phyloP scores from a whole-genome alignment of 2,797 vertebrate genomes.

The Mastacembelus armatus region DNA sequence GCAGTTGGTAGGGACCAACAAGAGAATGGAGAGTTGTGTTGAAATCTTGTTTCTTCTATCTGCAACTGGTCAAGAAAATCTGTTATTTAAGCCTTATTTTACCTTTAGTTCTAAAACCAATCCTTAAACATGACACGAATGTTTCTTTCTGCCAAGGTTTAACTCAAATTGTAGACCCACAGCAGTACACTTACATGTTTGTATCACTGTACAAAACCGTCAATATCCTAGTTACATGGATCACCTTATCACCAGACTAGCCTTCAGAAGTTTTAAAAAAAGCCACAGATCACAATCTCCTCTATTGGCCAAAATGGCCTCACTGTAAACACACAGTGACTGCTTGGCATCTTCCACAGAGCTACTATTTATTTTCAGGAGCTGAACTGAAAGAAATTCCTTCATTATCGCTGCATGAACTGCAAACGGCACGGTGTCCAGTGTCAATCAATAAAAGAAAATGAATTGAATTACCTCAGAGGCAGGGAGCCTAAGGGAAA shows the following conservation, averaged over 20 bases:
- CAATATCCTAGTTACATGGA: not conserved
- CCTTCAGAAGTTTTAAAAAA: constrained; percentile 14
- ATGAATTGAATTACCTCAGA: constrained; percentile 66
- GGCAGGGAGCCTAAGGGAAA: constrained; percentile 53
- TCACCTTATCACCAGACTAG: constrained; percentile 9
- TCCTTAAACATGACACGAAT: constrained; percentile 9
- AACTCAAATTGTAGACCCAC: not conserved
- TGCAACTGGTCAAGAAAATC: too few relatives aligned
- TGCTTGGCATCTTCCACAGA: constrained; percentile 29
- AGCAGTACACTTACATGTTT: not conserved
- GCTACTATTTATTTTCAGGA: constrained; percentile 37
- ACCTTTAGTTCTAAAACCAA: too few relatives aligned
- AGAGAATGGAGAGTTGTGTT: too few relatives aligned
- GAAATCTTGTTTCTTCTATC: too few relatives aligned
- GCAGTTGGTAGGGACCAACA: not conserved
- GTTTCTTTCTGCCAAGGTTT: not conserved
- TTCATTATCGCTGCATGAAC: constrained; percentile 53
- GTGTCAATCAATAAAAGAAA: constrained; percentile 73
- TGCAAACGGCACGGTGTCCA: constrained; percentile 39
- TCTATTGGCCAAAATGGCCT: constrained; percentile 8
- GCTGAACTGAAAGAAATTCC: constrained; percentile 49
- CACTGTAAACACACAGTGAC: constrained; percentile 12
- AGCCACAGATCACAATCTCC: constrained; percentile 9
- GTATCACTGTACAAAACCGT: constrained; percentile 7
- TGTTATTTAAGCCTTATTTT: too few relatives aligned